Evolutionary conservation across 1,140 invertebrate species (phyloP).

Genomic region (Eurosta solidaginis): DNA sequence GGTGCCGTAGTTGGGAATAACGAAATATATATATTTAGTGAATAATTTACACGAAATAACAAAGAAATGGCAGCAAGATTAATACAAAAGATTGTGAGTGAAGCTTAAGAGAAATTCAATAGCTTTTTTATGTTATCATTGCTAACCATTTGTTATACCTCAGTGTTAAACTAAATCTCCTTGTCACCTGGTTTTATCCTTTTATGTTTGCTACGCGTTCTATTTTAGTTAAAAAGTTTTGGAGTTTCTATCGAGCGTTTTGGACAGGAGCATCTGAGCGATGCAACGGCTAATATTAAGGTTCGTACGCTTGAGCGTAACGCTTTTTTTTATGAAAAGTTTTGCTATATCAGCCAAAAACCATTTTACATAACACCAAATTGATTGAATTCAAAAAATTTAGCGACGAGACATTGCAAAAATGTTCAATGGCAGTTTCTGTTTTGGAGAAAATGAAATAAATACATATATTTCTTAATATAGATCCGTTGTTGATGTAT

Average conservation of each 20-base stretch:
- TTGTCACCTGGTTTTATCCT: neutral
- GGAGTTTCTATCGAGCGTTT: constrained; percentile 45
- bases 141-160: constrained; percentile 10
- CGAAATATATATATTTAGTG: constrained; percentile 37
- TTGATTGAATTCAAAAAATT: constrained; percentile 16
- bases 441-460: too few species aligned
- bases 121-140: neutral
- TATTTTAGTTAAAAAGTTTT: constrained; percentile 54
- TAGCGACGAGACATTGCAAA: neutral
- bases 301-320: neutral
- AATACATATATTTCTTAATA: too few species aligned
- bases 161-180: neutral
- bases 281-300: neutral
- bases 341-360: neutral
- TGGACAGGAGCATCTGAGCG: neutral
- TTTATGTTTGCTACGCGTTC: constrained; percentile 21
- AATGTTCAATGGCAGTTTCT: neutral
- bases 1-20: constrained; percentile 21
- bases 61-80: constrained; percentile 56
- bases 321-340: neutral
- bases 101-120: neutral
- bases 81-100: constrained; percentile 58
- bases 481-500: too few species aligned
- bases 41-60: neutral
- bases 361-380: constrained; percentile 20